Evolutionary conservation across 37 sponge, comb jelly and placozoan genomes (phyloP), one percentile per base, ranked within the genome.

Genomic region (Hexactinellida sp.): DNA sequence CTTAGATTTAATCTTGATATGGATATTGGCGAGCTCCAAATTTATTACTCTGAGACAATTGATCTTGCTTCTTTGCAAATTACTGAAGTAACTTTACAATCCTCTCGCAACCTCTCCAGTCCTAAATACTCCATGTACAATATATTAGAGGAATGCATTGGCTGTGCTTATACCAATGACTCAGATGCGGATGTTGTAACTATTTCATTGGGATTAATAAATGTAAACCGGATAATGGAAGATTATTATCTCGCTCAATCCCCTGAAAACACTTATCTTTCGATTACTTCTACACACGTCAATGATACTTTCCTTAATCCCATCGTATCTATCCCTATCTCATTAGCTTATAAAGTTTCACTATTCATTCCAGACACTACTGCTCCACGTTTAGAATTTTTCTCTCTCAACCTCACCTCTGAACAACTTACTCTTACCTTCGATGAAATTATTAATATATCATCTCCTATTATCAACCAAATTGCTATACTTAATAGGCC

Each of bases 381-480:
- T 3, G 87, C 90, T 24, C 92, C 96, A 0, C 28, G 84, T 13
- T 83, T 95, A 19, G 55, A 82, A 13, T 51, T 84, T 24, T 95
- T 90, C 54, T 84, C 91, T 32, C 87, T 95, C 25, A 92, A 95
- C 37, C 54, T 95, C 83, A 95, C 92, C 0, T 89, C 89, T 0
- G 96, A 93, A 54, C 36, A 87, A 0, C 86, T 95, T 24, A 83
- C 85, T 16, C 88, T 95, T n/a, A 91, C 92, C 21, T 95, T 95
- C 82, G 93, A 95, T 90, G 96, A 95, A 83, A 95, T 94, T 28
- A 89, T 95, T 28, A 88, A 91, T 54, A 85, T 71, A 0, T 85
- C 88, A 39, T 90, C 93, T 0, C 39, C 90, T n/a, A 86, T 88
- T 37, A 86, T 93, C 30, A 85, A 90, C 34, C 51, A 54, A 63